Conservation (phyloP, 2,797 vertebrate species). For the Macropodus opercularis region DNA sequence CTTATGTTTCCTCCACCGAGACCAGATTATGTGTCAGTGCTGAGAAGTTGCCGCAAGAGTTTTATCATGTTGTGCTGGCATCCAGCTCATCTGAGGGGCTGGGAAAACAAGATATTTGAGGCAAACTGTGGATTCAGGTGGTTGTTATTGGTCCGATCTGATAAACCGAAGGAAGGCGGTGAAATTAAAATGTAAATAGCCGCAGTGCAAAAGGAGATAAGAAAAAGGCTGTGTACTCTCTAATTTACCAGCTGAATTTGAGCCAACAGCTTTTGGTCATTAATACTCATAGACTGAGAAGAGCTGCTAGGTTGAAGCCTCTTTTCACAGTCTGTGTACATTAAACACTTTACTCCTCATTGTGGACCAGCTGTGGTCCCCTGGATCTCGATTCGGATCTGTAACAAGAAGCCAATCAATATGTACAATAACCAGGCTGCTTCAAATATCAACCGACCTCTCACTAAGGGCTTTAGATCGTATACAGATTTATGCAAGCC, state of each 20-base stretch:
- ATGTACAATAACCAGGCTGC: slow-evolving; percentile 12
- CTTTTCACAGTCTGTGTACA: slow-evolving; percentile 20
- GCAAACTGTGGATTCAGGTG: slow-evolving; percentile 36
- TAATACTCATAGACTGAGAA: slow-evolving; percentile 47
- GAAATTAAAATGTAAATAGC: slow-evolving; percentile 31
- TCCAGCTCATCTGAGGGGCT: slow-evolving; percentile 17
- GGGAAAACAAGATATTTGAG: slow-evolving; percentile 20
- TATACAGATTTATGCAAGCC: neutral
- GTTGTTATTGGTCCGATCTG: slow-evolving; percentile 33
- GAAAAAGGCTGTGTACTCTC: slow-evolving; percentile 34
- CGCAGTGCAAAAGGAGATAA: slow-evolving; percentile 44
- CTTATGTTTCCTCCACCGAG: slow-evolving; percentile 34
- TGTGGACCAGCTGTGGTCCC: slow-evolving; percentile 15
- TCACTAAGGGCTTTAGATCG: neutral
- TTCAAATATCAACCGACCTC: slow-evolving; percentile 12
- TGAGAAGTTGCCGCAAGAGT: slow-evolving; percentile 26
- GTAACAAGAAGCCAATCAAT: slow-evolving; percentile 28
- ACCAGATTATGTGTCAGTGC: slow-evolving; percentile 33
- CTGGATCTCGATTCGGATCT: slow-evolving; percentile 25
- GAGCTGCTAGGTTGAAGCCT: slow-evolving; percentile 16
- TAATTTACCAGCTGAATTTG: slow-evolving; percentile 54
- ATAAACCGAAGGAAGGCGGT: slow-evolving; percentile 15
- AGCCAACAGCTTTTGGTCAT: slow-evolving; percentile 52
- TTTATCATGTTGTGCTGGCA: slow-evolving; percentile 28
- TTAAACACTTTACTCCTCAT: slow-evolving; percentile 19